phyloP scores from a whole-genome alignment of 2,797 vertebrate species.

The Leuciscus waleckii region DNA sequence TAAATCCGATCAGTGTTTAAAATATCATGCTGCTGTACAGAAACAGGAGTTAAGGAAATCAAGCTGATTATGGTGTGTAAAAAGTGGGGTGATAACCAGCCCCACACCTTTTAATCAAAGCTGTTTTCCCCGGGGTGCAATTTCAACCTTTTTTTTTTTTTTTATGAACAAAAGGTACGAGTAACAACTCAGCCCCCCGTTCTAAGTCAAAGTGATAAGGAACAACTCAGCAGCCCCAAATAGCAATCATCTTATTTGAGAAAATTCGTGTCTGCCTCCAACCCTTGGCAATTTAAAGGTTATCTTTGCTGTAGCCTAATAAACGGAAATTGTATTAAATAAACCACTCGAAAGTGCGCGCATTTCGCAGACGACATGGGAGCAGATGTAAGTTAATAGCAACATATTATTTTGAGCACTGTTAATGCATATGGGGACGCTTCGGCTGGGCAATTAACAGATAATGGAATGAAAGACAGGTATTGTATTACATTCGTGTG shows the following conservation, averaged over 20 bases:
- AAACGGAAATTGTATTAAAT: conserved; percentile 51
- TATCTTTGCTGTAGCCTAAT: conserved; percentile 44
- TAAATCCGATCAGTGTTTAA: neutral
- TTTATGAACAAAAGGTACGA: too few relatives aligned
- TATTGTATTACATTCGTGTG: conserved; percentile 45
- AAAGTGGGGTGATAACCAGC: conserved; percentile 57
- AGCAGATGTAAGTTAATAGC: conserved; percentile 54
- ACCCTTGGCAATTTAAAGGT: conserved; percentile 35
- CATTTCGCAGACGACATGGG: conserved; percentile 32
- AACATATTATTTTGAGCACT: conserved; percentile 56
- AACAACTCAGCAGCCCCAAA: conserved; percentile 64
- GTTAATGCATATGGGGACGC: conserved; percentile 58
- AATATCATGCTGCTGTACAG: conserved; percentile 4
- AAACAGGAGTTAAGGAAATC: conserved; percentile 51
- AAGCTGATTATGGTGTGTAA: conserved; percentile 53
- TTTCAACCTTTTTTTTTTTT: conserved; percentile 68
- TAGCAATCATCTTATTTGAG: conserved; percentile 55
- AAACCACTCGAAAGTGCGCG: conserved; percentile 7
- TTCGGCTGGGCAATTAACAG: conserved; percentile 57
- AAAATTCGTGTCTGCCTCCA: conserved; percentile 31
- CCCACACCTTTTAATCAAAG: conserved; percentile 71
- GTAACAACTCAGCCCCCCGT: too few relatives aligned
- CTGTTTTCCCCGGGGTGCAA: conserved; percentile 70
- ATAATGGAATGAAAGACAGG: conserved; percentile 55
- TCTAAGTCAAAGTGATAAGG: conserved; percentile 65